Conservation (phyloP, 2,888 invertebrate species). For the Drosophila nr. perissopoda region DNA sequence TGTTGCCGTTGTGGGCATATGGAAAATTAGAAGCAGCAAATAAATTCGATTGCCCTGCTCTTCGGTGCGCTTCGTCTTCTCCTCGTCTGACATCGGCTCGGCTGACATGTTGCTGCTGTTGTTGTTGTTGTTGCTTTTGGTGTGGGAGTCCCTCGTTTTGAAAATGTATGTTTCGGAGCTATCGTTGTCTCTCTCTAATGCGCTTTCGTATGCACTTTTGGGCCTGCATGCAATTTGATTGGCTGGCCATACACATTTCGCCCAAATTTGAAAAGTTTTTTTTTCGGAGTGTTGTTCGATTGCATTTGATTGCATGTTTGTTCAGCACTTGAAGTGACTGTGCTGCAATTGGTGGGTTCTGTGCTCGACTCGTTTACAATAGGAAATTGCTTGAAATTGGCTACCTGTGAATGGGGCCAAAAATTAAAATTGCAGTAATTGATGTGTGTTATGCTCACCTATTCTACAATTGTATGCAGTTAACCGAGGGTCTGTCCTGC, state of each 20-base stretch:
- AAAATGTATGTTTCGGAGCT: constrained; percentile 67
- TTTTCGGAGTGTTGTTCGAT: constrained; percentile 58
- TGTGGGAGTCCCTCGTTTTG: constrained; percentile 68
- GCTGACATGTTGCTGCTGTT: constrained; percentile 38
- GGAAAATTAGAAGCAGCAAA: constrained; percentile 74
- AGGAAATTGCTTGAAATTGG: constrained; percentile 69
- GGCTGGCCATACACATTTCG: constrained; percentile 70
- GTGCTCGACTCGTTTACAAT: constrained; percentile 43
- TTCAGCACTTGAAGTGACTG: constrained; percentile 47
- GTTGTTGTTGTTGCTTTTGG: constrained; percentile 48
- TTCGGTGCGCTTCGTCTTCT: constrained; percentile 59
- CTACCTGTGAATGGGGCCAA: constrained; percentile 17
- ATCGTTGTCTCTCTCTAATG: constrained; percentile 78
- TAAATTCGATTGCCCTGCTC: constrained; percentile 79
- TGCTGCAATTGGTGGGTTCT: constrained; percentile 69
- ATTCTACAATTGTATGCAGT: constrained; percentile 22
- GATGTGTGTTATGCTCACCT: constrained; percentile 27
- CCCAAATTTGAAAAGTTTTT: constrained; percentile 67
- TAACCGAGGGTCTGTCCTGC: constrained; percentile 19
- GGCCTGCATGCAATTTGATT: constrained; percentile 79
- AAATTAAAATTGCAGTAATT: constrained; percentile 55
- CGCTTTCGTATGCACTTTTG: constrained; percentile 78
- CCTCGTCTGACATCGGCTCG: constrained; percentile 44
- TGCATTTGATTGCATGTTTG: constrained; percentile 81
- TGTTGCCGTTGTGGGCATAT: constrained; percentile 42